phyloP scores from a whole-genome alignment of 64 coral and sea anemone genomes.

The Anthopleura sola region DNA sequence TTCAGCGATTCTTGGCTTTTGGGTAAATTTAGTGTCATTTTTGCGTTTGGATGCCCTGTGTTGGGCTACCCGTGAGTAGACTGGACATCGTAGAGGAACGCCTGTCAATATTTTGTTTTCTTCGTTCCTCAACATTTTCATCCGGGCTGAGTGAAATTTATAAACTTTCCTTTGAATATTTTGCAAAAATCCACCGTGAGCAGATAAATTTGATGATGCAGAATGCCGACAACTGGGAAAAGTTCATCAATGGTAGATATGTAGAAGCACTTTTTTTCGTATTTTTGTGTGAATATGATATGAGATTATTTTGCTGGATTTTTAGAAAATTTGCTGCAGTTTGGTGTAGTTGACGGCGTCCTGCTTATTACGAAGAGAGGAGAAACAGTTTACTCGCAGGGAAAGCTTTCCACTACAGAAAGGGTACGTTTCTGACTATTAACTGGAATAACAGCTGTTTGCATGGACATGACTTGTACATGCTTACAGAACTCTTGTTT shows the following conservation, averaged over 20 bases:
- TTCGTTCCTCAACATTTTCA: background rate
- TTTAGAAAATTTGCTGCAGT: conserved; percentile 50
- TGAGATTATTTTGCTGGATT: background rate
- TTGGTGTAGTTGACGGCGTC: conserved; percentile 59
- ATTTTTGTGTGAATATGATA: background rate
- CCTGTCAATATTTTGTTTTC: background rate
- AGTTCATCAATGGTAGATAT: conserved; percentile 43
- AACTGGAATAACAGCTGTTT: background rate
- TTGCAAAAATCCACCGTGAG: background rate
- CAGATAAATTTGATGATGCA: conserved; percentile 15
- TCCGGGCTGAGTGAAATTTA: background rate
- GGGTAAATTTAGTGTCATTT: background rate
- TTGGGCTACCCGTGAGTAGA: background rate
- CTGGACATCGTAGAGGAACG: background rate
- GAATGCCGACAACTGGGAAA: conserved; percentile 34
- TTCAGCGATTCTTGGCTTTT: background rate
- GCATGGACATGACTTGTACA: too few species aligned
- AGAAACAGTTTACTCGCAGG: conserved; percentile 51
- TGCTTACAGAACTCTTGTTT: background rate
- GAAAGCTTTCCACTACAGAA: conserved; percentile 30
- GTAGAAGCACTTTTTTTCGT: background rate
- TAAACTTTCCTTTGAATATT: background rate
- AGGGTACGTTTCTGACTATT: conserved; percentile 5
- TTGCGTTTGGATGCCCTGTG: background rate
- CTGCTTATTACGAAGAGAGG: conserved; percentile 61